Evolutionary conservation across 2,888 invertebrate genomes (phyloP).

Genomic region (Lagria hirta): DNA sequence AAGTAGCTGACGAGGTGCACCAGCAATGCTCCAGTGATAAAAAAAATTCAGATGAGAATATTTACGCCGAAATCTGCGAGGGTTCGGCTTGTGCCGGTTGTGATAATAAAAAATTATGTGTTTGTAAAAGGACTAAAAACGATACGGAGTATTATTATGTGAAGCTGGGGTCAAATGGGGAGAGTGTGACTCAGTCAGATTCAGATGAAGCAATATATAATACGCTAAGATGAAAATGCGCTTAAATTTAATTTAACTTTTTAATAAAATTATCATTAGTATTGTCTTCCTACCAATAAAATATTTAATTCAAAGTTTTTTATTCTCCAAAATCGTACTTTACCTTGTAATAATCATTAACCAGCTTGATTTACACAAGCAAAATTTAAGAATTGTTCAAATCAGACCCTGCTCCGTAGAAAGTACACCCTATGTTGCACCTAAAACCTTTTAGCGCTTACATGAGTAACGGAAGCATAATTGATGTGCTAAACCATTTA

Average conservation of each 20-base stretch:
- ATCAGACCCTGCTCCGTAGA: too few species aligned
- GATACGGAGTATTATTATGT: slow-evolving; percentile 49
- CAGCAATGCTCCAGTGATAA: slow-evolving; percentile 29
- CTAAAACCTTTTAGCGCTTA: too few species aligned
- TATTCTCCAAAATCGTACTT: too few species aligned
- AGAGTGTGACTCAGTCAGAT: slow-evolving; percentile 51
- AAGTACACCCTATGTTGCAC: too few species aligned
- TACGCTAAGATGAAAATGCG: slow-evolving; percentile 44
- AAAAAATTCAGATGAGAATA: slow-evolving; percentile 60
- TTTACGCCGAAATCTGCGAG: slow-evolving; percentile 70
- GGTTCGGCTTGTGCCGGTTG: slow-evolving; percentile 31
- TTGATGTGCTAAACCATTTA: too few species aligned
- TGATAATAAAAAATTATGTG: slow-evolving; percentile 39
- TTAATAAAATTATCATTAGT: slow-evolving; percentile 15
- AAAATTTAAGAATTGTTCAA: too few species aligned
- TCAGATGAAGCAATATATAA: slow-evolving; percentile 54
- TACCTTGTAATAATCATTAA: too few species aligned
- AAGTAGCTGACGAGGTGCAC: slow-evolving; percentile 66
- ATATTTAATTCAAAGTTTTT: slow-evolving; percentile 12
- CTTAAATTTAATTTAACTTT: slow-evolving; percentile 20
- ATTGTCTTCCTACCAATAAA: slow-evolving; percentile 24
- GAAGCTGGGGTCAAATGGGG: slow-evolving; percentile 50
- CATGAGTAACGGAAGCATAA: too few species aligned
- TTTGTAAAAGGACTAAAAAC: slow-evolving; percentile 40
- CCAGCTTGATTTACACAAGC: too few species aligned